A percentile compares a stretch with the other conserved stretches of the same genome.
Conservation (phyloP, 2,797 vertebrate genomes). For the Clarias pachynema region DNA sequence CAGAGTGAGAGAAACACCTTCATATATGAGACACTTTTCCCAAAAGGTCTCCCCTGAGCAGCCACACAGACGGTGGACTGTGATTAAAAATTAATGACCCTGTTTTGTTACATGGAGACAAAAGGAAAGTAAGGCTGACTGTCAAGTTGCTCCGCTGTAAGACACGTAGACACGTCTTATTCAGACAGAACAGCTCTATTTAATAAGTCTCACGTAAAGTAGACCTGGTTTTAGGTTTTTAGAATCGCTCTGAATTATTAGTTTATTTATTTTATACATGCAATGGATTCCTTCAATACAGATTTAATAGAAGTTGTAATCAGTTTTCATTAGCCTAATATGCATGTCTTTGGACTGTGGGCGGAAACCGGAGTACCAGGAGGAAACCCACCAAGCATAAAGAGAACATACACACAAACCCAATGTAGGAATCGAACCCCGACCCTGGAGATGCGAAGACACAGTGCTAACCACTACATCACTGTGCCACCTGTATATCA, state of each 20-base stretch:
- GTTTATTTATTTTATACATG: neutral
- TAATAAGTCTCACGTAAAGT: neutral
- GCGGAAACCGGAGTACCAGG: too few species aligned
- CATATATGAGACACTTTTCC: conserved; percentile 17
- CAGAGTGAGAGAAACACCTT: conserved; percentile 21
- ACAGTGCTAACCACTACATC: too few species aligned
- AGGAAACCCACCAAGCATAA: too few species aligned
- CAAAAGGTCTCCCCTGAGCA: conserved; percentile 12
- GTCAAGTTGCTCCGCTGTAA: conserved; percentile 30
- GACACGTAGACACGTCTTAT: conserved; percentile 21
- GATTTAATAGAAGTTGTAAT: too few species aligned
- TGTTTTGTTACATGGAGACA: conserved; percentile 42
- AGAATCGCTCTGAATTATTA: neutral
- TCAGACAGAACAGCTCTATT: conserved; percentile 24
- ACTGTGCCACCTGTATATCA: too few species aligned
- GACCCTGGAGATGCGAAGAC: too few species aligned
- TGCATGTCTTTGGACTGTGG: too few species aligned
- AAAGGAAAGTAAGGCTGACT: conserved; percentile 35
- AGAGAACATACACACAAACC: too few species aligned
- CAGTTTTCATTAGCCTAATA: too few species aligned
- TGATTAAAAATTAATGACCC: conserved; percentile 57
- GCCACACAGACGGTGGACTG: conserved; percentile 41
- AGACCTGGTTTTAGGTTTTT: neutral
- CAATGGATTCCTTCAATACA: neutral
- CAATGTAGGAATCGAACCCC: too few species aligned